phyloP scores from a whole-genome alignment of 30 jellyfish, hydroid and myxozoan genomes.

The Cassiopea xamachana region DNA sequence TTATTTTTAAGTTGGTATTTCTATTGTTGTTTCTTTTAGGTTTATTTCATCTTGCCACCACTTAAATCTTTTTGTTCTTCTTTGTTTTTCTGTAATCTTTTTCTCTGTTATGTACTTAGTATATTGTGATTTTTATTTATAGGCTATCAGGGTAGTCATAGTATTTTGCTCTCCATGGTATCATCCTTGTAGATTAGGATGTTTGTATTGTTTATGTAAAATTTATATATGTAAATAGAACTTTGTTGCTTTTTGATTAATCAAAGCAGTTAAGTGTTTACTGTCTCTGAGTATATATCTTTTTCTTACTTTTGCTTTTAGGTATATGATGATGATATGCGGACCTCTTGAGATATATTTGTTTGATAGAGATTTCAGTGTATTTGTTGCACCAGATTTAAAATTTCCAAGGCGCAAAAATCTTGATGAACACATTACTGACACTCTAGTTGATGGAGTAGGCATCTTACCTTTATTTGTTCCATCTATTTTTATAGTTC shows the following conservation, averaged over 20 bases:
- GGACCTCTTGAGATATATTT: slow-evolving; percentile 72
- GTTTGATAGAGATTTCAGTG: slow-evolving; percentile 91
- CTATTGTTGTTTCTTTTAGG: background rate
- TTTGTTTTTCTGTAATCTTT: no score
- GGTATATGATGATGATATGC: slow-evolving; percentile 85
- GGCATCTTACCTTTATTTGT: no score
- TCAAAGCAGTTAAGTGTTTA: background rate
- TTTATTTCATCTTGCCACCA: no score
- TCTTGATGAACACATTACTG: slow-evolving; percentile 77
- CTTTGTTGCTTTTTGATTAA: no score
- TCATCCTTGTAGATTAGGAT: no score
- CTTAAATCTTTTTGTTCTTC: no score
- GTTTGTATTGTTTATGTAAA: no score
- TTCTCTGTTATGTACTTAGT: no score
- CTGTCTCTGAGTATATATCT: background rate
- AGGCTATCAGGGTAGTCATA: no score
- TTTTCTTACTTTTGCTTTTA: slow-evolving; percentile 4
- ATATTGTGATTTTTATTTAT: no score
- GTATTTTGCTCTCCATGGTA: no score
- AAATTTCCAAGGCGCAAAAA: slow-evolving; percentile 86
- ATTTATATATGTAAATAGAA: no score
- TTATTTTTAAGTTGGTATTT: background rate
- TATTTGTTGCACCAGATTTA: slow-evolving; percentile 72
- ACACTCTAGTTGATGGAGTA: slow-evolving; percentile 91
- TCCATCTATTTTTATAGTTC: background rate